Evolutionary conservation across 1,140 invertebrate genomes (phyloP).

Genomic region (Gonatopus flavifemur): DNA sequence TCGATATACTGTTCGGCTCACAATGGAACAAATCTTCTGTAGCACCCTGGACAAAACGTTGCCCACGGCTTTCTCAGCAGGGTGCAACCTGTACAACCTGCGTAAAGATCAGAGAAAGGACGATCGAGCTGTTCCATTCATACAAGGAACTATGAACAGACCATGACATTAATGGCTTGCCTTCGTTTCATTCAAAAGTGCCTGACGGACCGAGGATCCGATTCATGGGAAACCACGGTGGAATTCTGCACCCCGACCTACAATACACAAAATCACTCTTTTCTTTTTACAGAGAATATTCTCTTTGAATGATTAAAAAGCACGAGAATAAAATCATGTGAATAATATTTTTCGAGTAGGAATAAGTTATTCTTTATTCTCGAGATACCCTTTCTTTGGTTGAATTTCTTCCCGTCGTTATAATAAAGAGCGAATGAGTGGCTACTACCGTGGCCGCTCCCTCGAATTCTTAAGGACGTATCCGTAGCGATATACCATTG

Average conservation of each 20-base stretch:
- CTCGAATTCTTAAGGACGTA: too few species aligned
- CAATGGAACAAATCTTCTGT: slow-evolving; percentile 34
- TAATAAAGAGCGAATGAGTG: slow-evolving; percentile 28
- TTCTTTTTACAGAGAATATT: too few species aligned
- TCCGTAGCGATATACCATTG: too few species aligned
- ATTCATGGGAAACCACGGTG: slow-evolving; percentile 43
- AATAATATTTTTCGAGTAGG: too few species aligned
- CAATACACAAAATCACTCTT: not conserved
- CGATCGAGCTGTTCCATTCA: slow-evolving; percentile 46
- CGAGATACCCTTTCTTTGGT: too few species aligned
- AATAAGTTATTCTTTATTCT: too few species aligned
- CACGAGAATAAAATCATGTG: too few species aligned
- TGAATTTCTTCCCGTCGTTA: slow-evolving; percentile 33
- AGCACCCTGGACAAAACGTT: slow-evolving; percentile 39
- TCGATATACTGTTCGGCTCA: too few species aligned
- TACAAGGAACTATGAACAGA: too few species aligned
- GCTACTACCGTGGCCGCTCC: slow-evolving; percentile 20
- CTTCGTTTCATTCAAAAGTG: slow-evolving; percentile 48
- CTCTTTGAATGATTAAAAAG: too few species aligned
- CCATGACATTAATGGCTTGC: slow-evolving; percentile 40
- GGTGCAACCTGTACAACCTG: slow-evolving; percentile 47
- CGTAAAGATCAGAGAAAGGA: slow-evolving; percentile 38
- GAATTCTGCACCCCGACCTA: too few species aligned
- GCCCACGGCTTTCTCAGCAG: slow-evolving; percentile 40
- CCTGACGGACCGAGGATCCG: slow-evolving; percentile 31